Conservation (phyloP, 1,140 invertebrate species). For the Metaphire vulgaris region DNA sequence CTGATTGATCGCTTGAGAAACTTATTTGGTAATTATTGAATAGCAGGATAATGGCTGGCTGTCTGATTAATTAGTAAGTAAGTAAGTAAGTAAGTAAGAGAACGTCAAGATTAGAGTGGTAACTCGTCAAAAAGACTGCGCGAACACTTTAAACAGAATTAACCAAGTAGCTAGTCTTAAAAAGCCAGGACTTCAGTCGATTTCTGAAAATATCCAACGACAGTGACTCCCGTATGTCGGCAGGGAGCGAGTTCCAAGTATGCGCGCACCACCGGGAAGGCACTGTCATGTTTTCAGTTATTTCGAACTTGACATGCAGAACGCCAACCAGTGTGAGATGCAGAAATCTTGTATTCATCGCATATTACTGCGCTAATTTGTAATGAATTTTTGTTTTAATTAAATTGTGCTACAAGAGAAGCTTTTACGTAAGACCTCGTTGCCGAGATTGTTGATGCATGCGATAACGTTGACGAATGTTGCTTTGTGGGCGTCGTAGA, state of each 20-base stretch:
- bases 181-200: too few species aligned
- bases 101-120: too few species aligned
- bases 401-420: not conserved
- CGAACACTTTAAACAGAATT: too few species aligned
- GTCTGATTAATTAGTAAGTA: too few species aligned
- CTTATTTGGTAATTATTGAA: not conserved
- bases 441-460: constrained; percentile 44
- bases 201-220: too few species aligned
- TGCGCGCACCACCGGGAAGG: not conserved
- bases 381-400: not conserved
- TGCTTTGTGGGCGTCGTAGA: constrained; percentile 44
- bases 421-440: constrained; percentile 33
- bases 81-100: too few species aligned
- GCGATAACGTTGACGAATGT: constrained; percentile 48
- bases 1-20: not conserved
- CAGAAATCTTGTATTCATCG: not conserved
- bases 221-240: too few species aligned
- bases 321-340: not conserved
- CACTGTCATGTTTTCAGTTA: not conserved
- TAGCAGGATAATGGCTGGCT: too few species aligned
- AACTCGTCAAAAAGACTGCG: too few species aligned
- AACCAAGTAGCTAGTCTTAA: too few species aligned
- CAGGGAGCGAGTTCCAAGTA: not conserved
- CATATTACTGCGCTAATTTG: not conserved
- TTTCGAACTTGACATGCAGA: not conserved